Conservation (phyloP, 2,888 invertebrate genomes). For the Philopedon plagiatum region DNA sequence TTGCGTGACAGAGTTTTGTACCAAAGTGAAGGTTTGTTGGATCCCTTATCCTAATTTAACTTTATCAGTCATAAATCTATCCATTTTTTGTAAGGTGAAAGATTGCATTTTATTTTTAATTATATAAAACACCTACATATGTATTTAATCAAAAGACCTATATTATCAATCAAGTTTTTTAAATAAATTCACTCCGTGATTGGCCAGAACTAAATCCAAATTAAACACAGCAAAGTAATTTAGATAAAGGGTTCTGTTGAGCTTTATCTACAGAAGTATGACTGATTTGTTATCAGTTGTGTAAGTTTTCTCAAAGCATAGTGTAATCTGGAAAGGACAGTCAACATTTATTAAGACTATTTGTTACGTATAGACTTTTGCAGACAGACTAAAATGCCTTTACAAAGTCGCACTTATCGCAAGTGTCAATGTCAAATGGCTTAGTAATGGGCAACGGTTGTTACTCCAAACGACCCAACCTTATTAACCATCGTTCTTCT, state of each 20-base stretch:
- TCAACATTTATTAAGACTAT: background rate
- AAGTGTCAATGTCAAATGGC: background rate
- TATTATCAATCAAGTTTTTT: background rate
- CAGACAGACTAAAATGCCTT: background rate
- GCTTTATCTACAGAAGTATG: background rate
- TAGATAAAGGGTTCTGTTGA: background rate
- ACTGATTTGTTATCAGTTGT: background rate
- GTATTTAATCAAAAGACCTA: background rate
- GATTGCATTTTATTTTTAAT: too few relatives aligned
- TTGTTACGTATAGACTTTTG: background rate
- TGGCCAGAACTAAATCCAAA: background rate
- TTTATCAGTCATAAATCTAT: too few relatives aligned
- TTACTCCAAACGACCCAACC: conserved; percentile 2
- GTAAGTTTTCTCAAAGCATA: background rate
- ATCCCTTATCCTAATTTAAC: too few relatives aligned
- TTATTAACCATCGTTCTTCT: background rate
- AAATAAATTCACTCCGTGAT: background rate
- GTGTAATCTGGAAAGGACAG: background rate
- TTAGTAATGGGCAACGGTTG: conserved; percentile 32
- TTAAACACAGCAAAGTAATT: background rate
- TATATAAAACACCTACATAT: background rate
- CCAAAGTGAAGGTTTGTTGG: too few relatives aligned
- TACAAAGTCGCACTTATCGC: background rate
- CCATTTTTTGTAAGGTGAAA: too few relatives aligned
- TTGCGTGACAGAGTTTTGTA: too few relatives aligned